Evolutionary conservation across 2,113 vertebrate genomes (phyloP), one percentile per base, ranked within the genome.

Genomic region (Oophaga pumilio): DNA sequence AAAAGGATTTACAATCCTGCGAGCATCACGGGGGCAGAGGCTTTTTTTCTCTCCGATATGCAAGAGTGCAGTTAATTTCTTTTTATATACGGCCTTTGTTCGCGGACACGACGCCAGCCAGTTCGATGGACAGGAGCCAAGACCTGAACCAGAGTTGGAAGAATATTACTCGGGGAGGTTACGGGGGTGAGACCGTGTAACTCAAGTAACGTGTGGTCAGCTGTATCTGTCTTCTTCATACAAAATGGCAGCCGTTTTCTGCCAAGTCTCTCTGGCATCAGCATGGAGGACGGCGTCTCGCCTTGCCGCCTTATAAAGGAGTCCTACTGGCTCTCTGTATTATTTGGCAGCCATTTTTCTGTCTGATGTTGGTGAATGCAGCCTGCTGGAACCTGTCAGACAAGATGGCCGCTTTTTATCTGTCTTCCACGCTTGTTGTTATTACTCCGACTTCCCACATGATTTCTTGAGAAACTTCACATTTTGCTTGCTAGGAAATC

Each of bases 11-110:
- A 62, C 43, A 59, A 77, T 52, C 76, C 76, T 77, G 18, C 49
- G 8, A 77, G 76, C 76, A 77, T 77, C 50, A 49, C 12, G 26
- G 43, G 33, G 28, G 49, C 81, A 49, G 43, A 74, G 60, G 66
- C 33, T 74, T 74, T 74, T 43, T 73, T 33, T 66, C 26, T 13
- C 60, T 49, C 52, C 17, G 64, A 71, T 84, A 71, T 69, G 68
- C 64, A 69, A 84, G 50, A 84, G 50, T 12, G 49, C 66, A 84
- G 82, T 71, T 73, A 50, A 84, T 71, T 71, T 71, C 66, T 71
- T 56, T 43, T 84, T 84, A 84, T 71, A 73, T 84, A 73, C 66
- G 82, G 66, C 68, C 50, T 84, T 84, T 73, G 52, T 84, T 84
- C 50, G 8, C 7, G 50, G 82, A 56, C 15, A 53, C 66, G 43